A percentile compares a stretch with the other conserved stretches of the same genome.
phyloP scores from a whole-genome alignment of 2,888 invertebrate species.

The Cephonodes hylas region DNA sequence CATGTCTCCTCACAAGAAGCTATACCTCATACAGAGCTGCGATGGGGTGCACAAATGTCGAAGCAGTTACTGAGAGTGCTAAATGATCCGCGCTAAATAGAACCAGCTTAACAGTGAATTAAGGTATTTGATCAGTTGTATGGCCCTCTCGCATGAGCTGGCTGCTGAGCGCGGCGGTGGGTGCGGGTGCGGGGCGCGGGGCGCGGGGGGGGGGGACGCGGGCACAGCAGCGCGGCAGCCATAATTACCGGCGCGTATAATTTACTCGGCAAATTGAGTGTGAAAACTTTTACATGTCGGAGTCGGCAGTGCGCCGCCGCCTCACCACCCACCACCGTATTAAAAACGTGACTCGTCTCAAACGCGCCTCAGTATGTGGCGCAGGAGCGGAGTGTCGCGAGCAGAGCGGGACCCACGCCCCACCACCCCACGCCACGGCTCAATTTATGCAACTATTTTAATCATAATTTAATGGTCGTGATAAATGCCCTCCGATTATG shows the following conservation, averaged over 20 bases:
- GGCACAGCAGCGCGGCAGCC: not conserved
- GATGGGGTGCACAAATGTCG: too few species aligned
- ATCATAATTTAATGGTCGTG: conserved; percentile 1
- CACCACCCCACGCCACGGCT: not conserved
- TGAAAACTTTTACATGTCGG: conserved; percentile 6
- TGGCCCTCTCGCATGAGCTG: too few species aligned
- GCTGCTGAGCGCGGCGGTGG: too few species aligned
- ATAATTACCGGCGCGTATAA: not conserved
- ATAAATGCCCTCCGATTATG: conserved; percentile 4
- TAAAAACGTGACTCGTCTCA: conserved; percentile 23
- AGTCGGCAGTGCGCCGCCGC: not conserved
- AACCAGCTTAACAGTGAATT: not conserved
- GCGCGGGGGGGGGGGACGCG: not conserved
- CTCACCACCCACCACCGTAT: conserved; percentile 14
- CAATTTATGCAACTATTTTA: conserved; percentile 3
- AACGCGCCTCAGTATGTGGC: not conserved
- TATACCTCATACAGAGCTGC: too few species aligned
- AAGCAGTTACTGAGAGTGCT: not conserved
- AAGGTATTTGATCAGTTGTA: not conserved
- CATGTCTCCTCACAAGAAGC: too few species aligned
- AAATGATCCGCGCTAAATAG: not conserved
- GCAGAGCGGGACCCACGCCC: not conserved
- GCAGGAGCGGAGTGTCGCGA: not conserved
- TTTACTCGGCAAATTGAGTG: conserved; percentile 6
- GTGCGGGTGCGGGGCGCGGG: not conserved